Conservation (phyloP, 2,113 vertebrate genomes). For the Sciurus niger region DNA sequence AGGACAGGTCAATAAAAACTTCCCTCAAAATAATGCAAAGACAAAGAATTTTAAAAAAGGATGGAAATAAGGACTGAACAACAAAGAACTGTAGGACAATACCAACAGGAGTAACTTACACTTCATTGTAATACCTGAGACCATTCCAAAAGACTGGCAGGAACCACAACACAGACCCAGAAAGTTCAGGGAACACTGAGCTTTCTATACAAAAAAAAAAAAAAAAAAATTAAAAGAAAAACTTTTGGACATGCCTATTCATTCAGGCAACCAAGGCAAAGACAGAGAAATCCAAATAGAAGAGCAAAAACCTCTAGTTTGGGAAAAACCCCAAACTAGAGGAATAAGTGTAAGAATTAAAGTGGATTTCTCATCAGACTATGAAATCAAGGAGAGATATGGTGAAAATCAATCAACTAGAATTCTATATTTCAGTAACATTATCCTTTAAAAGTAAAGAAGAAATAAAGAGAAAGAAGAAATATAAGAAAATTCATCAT, state of each 20-base stretch:
- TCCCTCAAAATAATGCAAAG: neutral
- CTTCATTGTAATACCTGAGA: neutral
- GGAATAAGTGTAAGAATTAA: neutral
- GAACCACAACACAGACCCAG: neutral
- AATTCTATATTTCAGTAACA: neutral
- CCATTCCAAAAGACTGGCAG: neutral
- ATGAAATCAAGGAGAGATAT: neutral
- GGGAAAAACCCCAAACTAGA: neutral
- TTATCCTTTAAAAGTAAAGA: neutral
- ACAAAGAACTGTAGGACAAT: neutral
- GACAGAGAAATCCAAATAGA: neutral
- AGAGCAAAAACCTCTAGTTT: neutral
- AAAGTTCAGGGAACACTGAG: neutral
- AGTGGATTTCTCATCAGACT: neutral
- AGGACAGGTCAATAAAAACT: neutral
- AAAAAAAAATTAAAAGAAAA: neutral
- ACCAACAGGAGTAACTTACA: neutral
- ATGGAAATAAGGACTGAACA: neutral
- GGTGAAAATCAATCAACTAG: neutral
- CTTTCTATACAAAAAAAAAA: no score
- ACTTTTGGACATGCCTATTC: neutral
- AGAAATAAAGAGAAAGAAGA: neutral
- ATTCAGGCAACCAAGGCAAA: neutral
- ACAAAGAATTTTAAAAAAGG: neutral
- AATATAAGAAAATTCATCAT: neutral